phyloP scores from a whole-genome alignment of 2,888 invertebrate genomes.

The Palloptera scutellata region DNA sequence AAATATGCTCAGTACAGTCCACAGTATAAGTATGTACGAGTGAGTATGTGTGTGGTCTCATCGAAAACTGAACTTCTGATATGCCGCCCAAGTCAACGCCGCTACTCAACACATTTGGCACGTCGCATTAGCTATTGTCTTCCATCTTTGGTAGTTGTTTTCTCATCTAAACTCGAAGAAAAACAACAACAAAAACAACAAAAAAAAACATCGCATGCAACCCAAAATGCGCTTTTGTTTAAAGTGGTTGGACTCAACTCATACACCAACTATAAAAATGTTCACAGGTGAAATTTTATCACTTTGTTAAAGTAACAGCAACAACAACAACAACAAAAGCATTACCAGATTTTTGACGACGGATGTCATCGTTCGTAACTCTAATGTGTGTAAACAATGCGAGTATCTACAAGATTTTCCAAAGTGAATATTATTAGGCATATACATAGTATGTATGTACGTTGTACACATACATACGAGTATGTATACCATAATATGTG shows the following conservation, averaged over 20 bases:
- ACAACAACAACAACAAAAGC: constrained; percentile 12
- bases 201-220: not conserved
- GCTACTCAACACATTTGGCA: constrained; percentile 24
- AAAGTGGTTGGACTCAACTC: constrained; percentile 24
- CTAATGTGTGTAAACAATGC: constrained; percentile 27
- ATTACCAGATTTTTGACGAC: not conserved
- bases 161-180: not conserved
- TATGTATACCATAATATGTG: too few relatives aligned
- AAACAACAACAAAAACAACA: not conserved
- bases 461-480: too few relatives aligned
- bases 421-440: too few relatives aligned
- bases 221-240: constrained; percentile 21
- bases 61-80: too few relatives aligned
- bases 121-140: constrained; percentile 9
- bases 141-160: not conserved
- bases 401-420: too few relatives aligned
- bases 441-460: too few relatives aligned
- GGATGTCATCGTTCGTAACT: constrained; percentile 13
- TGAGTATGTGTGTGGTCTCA: too few relatives aligned
- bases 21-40: too few relatives aligned
- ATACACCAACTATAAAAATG: constrained; percentile 22
- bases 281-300: constrained; percentile 30
- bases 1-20: too few relatives aligned
- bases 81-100: too few relatives aligned
- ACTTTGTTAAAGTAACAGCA: constrained; percentile 21